A percentile compares a stretch with the other conserved stretches of the same genome.
Conservation (phyloP, 2,113 vertebrate species). For the Thryonomys swinderianus region DNA sequence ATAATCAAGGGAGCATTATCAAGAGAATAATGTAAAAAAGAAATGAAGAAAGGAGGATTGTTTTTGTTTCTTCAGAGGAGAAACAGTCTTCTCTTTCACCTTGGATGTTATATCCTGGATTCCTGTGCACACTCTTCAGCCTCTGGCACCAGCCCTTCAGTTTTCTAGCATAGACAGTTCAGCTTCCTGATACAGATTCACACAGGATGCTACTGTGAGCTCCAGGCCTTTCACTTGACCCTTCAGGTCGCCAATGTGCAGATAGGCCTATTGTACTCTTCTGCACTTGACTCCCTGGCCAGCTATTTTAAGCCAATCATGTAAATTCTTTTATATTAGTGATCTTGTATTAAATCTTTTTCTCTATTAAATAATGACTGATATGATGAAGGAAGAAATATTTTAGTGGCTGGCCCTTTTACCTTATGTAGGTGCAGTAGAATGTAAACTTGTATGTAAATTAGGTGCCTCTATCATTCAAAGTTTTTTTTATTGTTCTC, state of each 20-base stretch:
- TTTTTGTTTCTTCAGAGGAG: not conserved
- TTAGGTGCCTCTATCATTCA: not conserved
- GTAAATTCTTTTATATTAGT: not conserved
- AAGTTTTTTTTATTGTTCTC: not conserved
- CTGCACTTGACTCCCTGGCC: not conserved
- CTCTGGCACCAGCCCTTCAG: not conserved
- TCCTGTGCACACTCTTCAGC: not conserved
- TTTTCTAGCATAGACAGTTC: not conserved
- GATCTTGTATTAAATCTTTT: not conserved
- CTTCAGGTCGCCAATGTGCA: not conserved
- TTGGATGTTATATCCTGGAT: not conserved
- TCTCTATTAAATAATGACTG: not conserved
- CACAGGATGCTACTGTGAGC: not conserved
- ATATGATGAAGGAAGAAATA: not conserved
- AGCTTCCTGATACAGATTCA: not conserved
- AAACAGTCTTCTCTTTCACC: not conserved
- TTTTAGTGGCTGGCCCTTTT: conserved; percentile 11
- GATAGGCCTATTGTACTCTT: not conserved
- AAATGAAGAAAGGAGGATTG: not conserved
- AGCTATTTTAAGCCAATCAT: not conserved
- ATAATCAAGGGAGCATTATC: not conserved
- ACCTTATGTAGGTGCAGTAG: not conserved
- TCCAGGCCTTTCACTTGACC: not conserved
- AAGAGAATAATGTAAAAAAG: not conserved
- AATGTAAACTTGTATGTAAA: not conserved